phyloP scores from a whole-genome alignment of 2,113 vertebrate species.

The Ardeotis arabs region DNA sequence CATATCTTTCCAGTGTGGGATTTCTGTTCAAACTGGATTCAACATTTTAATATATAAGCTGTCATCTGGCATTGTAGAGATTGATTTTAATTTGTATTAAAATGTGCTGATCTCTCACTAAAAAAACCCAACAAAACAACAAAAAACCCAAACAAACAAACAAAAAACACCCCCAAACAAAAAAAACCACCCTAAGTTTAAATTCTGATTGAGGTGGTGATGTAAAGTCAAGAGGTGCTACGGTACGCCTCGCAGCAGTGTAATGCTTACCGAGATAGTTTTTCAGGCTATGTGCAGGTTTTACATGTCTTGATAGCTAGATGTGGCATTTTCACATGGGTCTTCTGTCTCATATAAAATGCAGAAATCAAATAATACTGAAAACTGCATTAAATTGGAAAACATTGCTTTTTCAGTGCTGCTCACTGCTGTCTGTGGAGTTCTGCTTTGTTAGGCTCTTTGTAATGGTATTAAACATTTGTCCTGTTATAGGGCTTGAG shows the following conservation, averaged over 20 bases:
- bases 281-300: neutral
- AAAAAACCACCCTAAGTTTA: neutral
- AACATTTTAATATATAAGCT: neutral
- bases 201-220: neutral
- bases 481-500: neutral
- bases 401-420: neutral
- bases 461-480: neutral
- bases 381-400: neutral
- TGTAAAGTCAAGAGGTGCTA: neutral
- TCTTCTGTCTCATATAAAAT: neutral
- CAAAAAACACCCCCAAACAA: too few relatives aligned
- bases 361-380: neutral
- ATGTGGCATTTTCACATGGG: neutral
- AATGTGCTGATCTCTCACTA: neutral
- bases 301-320: neutral
- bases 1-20: neutral
- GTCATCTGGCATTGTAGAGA: neutral
- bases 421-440: neutral
- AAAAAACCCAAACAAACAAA: too few relatives aligned
- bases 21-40: neutral
- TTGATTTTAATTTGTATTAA: neutral
- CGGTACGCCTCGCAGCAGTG: accelerated
- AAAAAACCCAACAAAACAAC: neutral
- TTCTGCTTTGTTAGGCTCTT: neutral
- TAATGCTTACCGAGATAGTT: neutral